Evolutionary conservation across 2,113 vertebrate species (phyloP).

Genomic region (Odontophorus gujanensis): DNA sequence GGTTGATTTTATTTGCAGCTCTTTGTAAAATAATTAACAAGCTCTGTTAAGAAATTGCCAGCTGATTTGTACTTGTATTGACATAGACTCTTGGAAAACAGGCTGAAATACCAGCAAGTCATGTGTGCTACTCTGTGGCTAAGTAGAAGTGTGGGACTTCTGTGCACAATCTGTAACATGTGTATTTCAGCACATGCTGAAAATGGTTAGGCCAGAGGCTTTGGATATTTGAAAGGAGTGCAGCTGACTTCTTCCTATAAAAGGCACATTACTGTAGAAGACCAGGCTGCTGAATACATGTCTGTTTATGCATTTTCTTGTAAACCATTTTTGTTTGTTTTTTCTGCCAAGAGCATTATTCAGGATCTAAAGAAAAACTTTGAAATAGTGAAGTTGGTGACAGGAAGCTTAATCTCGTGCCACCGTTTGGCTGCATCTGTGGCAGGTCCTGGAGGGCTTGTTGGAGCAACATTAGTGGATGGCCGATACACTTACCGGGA

Average conservation of each 20-base stretch:
- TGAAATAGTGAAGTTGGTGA: constrained; percentile 98
- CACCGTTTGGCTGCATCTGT: constrained; percentile 90
- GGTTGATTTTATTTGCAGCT: not conserved
- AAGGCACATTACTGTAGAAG: not conserved
- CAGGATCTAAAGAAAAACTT: constrained; percentile 99
- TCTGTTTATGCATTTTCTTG: not conserved
- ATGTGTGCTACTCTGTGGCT: not conserved
- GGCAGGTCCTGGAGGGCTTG: constrained; percentile 88
- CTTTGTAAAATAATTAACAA: constrained; percentile 7
- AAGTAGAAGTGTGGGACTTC: not conserved
- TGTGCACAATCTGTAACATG: not conserved
- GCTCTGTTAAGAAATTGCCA: not conserved
- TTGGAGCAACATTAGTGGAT: constrained; percentile 89
- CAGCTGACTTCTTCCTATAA: not conserved
- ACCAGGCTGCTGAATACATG: not conserved
- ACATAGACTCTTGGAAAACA: not conserved
- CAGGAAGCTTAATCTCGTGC: constrained; percentile 93
- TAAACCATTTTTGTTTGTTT: not conserved
- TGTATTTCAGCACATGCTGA: not conserved
- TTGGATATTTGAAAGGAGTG: not conserved
- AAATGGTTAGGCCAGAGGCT: not conserved
- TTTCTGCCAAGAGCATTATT: constrained; percentile 90
- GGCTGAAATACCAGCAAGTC: not conserved
- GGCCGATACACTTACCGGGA: constrained; percentile 96
- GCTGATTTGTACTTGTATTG: not conserved